Percentiles rank a stretch among this genome's conserved stretches.
These are phyloP conservation scores for Terebella lapidaria DNA, from an alignment of 2,888 invertebrate species.

Conservation along the genomic window DNA sequence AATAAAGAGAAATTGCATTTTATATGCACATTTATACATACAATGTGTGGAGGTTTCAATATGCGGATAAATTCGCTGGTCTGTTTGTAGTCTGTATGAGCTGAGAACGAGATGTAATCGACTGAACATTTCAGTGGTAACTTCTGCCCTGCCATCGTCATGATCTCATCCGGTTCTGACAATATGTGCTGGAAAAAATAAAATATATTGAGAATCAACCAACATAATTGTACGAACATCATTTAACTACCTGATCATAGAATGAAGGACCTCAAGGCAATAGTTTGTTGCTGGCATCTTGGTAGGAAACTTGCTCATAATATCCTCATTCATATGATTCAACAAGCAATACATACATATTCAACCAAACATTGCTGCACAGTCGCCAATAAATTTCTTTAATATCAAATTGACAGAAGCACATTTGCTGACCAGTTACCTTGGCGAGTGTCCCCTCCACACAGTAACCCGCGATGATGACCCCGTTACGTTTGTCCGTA, in stretches of 20 bases:
- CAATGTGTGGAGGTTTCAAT: constrained; percentile 91
- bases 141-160: constrained; percentile 91
- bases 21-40: constrained; percentile 51
- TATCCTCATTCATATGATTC: too few relatives aligned
- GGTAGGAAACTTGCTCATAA: too few relatives aligned
- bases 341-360: too few relatives aligned
- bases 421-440: constrained; percentile 27
- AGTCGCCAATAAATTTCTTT: too few relatives aligned
- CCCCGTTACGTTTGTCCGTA: constrained; percentile 94
- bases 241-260: too few relatives aligned
- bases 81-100: constrained; percentile 96
- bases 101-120: constrained; percentile 98
- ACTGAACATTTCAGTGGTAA: constrained; percentile 94
- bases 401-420: neutral
- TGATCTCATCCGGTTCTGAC: constrained; percentile 96
- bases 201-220: too few relatives aligned
- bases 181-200: constrained; percentile 64
- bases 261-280: too few relatives aligned
- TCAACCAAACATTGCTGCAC: too few relatives aligned
- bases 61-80: constrained; percentile 94
- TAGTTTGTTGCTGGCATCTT: too few relatives aligned
- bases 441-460: constrained; percentile 60
- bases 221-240: too few relatives aligned
- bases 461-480: constrained; percentile 87
- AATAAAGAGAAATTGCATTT: neutral